These are phyloP conservation scores for Palythoa heliodiscus DNA, from an alignment of 92 coral and sea anemone species.

Conservation along the genomic window DNA sequence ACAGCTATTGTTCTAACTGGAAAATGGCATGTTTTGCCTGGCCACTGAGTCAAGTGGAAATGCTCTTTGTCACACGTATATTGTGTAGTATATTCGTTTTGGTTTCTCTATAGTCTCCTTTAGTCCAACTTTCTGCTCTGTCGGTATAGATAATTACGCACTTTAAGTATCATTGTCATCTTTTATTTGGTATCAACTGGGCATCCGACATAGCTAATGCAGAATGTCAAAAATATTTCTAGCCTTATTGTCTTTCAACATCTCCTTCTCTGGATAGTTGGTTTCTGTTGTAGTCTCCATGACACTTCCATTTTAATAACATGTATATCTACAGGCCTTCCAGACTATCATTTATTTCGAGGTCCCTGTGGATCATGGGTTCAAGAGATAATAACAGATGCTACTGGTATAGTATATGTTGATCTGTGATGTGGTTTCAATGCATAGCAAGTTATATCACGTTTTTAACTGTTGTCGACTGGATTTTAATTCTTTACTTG, in stretches of 20 bases:
- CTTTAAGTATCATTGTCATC: too few relatives aligned
- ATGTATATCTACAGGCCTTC: slow-evolving; percentile 3
- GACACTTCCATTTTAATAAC: not conserved
- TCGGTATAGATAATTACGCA: too few relatives aligned
- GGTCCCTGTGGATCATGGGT: slow-evolving; percentile 24
- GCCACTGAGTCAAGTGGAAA: too few relatives aligned
- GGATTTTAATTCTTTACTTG: not conserved
- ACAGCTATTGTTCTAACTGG: too few relatives aligned
- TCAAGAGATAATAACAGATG: not conserved
- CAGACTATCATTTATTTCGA: not conserved
- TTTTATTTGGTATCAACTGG: too few relatives aligned
- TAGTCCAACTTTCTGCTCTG: too few relatives aligned
- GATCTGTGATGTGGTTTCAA: not conserved
- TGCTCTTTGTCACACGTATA: too few relatives aligned
- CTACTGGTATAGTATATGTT: not conserved
- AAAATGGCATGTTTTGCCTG: too few relatives aligned
- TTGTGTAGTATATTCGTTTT: too few relatives aligned
- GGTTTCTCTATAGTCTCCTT: too few relatives aligned
- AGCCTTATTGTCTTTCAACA: not conserved
- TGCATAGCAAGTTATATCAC: not conserved
- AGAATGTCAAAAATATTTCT: too few relatives aligned
- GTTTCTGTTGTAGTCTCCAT: not conserved
- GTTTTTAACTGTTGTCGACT: not conserved
- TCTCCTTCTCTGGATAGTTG: not conserved
- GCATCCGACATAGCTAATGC: too few relatives aligned